These are phyloP conservation scores for Drosophila ambigua DNA, from an alignment of 1,140 invertebrate genomes.

Conservation along the genomic window DNA sequence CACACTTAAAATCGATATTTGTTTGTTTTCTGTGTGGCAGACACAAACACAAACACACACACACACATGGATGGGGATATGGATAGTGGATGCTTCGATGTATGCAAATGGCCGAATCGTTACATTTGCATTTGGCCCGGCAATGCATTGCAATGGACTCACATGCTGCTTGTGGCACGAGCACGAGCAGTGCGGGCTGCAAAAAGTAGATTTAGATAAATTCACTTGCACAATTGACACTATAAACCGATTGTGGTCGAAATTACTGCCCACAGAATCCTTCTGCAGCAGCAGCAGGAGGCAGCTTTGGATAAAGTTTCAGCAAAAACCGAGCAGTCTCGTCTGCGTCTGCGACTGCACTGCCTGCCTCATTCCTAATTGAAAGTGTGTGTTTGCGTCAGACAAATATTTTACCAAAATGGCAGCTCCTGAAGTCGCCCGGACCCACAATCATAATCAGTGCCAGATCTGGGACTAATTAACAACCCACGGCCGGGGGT, in stretches of 20 bases:
- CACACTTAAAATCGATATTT: conserved; percentile 64
- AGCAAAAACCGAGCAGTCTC: conserved; percentile 18
- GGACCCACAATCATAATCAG: conserved; percentile 16
- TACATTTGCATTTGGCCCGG: conserved; percentile 68
- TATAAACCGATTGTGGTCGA: conserved; percentile 75
- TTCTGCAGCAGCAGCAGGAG: neutral
- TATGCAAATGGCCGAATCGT: conserved; percentile 63
- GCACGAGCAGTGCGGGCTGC: neutral
- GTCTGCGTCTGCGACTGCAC: no score
- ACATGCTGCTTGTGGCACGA: neutral
- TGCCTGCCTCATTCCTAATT: neutral
- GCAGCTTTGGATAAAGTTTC: conserved; percentile 10
- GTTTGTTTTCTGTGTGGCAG: conserved; percentile 35
- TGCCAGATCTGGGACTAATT: conserved; percentile 38
- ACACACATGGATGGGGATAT: conserved; percentile 1
- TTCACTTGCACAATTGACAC: conserved; percentile 79
- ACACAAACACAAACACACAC: conserved; percentile 23
- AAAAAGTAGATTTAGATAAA: conserved; percentile 72
- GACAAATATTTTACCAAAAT: neutral
- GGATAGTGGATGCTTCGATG: conserved; percentile 37
- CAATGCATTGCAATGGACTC: conserved; percentile 49
- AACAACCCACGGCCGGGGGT: neutral
- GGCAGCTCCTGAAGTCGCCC: neutral
- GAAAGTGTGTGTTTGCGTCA: neutral
- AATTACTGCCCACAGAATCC: conserved; percentile 48